A percentile compares a stretch with the other conserved stretches of the same genome.
Evolutionary conservation across 2,888 invertebrate species (phyloP).

Genomic region (Drosophila ezoana): DNA sequence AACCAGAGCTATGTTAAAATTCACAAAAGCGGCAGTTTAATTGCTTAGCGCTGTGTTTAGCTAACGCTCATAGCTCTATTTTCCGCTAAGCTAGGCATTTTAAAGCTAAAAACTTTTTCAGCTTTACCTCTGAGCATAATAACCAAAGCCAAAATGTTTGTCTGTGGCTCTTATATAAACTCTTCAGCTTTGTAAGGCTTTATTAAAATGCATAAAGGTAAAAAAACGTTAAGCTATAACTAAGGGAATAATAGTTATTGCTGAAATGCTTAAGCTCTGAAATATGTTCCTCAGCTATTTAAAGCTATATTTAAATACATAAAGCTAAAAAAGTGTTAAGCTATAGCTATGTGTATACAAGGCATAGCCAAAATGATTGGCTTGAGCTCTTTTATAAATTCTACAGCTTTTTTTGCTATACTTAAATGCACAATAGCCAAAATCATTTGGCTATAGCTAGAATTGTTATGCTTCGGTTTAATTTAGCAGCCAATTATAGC

Average conservation of each 20-base stretch:
- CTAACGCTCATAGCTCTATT: background rate
- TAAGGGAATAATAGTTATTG: no score
- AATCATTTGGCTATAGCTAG: conserved; percentile 5
- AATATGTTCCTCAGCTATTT: background rate
- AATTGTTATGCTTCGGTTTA: background rate
- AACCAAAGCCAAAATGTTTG: background rate
- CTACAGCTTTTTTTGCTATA: background rate
- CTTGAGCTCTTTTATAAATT: background rate
- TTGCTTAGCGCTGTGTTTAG: no score
- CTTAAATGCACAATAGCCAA: background rate
- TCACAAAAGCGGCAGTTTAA: no score
- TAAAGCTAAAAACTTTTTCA: background rate
- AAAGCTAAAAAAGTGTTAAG: background rate
- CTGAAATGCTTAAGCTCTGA: no score
- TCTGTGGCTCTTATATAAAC: background rate
- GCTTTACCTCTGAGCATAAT: background rate
- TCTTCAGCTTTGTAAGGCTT: background rate
- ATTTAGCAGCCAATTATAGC: background rate
- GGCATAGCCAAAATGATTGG: background rate
- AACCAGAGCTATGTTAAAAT: no score
- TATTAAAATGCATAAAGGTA: no score
- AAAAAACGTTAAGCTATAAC: no score
- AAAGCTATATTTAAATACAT: background rate
- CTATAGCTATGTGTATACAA: background rate
- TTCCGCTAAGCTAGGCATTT: background rate